phyloP scores from a whole-genome alignment of 1,140 invertebrate genomes.

The Acromyrmex heyeri region DNA sequence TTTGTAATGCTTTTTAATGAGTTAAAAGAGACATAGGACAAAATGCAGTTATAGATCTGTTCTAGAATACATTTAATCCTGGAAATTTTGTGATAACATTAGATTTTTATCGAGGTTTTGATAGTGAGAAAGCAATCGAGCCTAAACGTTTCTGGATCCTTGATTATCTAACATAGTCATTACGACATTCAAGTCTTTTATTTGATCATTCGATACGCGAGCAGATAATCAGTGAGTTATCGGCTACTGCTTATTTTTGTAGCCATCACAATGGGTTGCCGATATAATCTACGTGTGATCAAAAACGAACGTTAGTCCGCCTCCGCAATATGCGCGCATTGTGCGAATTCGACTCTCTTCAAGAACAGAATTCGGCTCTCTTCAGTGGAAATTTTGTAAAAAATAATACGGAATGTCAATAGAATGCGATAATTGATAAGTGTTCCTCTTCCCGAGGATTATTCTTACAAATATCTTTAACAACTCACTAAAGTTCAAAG shows the following conservation, averaged over 20 bases:
- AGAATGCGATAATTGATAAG: not conserved
- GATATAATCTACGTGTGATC: constrained; percentile 50
- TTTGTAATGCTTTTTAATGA: not conserved
- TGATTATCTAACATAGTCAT: constrained; percentile 7
- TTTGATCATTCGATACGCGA: constrained; percentile 35
- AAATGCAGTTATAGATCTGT: not conserved
- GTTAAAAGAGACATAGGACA: not conserved
- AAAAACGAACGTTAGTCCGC: constrained; percentile 1
- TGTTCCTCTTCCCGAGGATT: not conserved
- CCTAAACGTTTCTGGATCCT: not conserved
- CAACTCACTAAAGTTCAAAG: constrained; percentile 4
- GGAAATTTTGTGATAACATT: not conserved
- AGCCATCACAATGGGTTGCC: constrained; percentile 53
- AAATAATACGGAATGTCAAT: not conserved
- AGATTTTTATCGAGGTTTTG: not conserved
- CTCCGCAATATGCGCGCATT: not conserved
- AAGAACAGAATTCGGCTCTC: not conserved
- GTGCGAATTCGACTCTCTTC: not conserved
- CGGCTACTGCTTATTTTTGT: constrained; percentile 32
- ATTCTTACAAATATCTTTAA: not conserved
- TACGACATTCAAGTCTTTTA: constrained; percentile 11
- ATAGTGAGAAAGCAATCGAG: not conserved
- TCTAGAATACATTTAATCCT: not conserved
- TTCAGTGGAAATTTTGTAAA: not conserved
- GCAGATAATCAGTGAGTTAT: constrained; percentile 64